Evolutionary conservation across 1,140 invertebrate genomes (phyloP), one percentile per base, ranked within the genome.

Genomic region (Hydropsyche tenuis): DNA sequence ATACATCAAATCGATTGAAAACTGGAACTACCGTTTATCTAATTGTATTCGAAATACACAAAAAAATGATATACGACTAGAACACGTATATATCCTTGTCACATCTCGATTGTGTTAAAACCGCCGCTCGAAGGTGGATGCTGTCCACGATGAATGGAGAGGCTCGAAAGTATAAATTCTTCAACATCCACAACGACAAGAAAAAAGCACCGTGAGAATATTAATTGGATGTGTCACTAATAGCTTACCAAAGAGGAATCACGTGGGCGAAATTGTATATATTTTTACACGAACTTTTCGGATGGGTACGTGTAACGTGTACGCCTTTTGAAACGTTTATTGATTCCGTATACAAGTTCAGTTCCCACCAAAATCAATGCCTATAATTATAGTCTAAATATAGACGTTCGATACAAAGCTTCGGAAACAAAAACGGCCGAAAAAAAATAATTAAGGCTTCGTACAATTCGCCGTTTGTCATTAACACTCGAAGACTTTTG

Each of bases 181-280:
- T 37, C 30, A 37, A 37, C n/a, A n/a, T n/a, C n/a, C n/a, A n/a
- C 37, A 7, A 65, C 63, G 63, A 65, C 30, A 37, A 3, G 30
- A 37, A 16, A 16, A 48, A 48, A 48, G 16, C 45, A n/a, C 16
- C 16, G 45, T n/a, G 16, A 16, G 23, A 60, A 27, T 25, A 60
- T 60, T 60, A 60, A 60, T 60, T 60, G 56, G 23, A 14, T 9
- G 7, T 60, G 56, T 60, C 56, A 60, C 56, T 60, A 60, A 60
- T 60, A 60, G 56, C 23, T 60, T 60, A 60, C 56, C 22, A 60
- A 25, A 60, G 56, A 60, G 23, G 56, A 23, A 60, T 12, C 20
- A 60, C 56, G 56, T 60, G 56, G 56, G 56, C 22, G 56, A 60
- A 60, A 60, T 22, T 60, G 56, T 60, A 23, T 60, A 60, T 60